Percentiles rank a stretch among this genome's conserved stretches.
phyloP scores from a whole-genome alignment of 1,140 invertebrate species.

The Heliothis subflexa region DNA sequence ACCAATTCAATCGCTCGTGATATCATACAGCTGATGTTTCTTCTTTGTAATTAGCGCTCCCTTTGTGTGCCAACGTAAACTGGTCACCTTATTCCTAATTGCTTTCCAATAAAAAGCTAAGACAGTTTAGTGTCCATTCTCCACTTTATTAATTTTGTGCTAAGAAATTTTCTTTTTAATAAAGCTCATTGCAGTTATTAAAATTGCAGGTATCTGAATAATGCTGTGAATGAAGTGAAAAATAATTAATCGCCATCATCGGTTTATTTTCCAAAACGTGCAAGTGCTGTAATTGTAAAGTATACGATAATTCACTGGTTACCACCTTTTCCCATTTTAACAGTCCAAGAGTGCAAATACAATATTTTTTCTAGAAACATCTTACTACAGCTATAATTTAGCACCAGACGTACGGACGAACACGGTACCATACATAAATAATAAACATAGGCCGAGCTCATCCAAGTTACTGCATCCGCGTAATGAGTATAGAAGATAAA shows the following conservation, averaged over 20 bases:
- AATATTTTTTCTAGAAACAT: not conserved
- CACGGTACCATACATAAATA: conserved; percentile 29
- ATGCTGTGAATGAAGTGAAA: too few relatives aligned
- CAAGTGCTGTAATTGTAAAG: not conserved
- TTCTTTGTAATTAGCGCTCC: not conserved
- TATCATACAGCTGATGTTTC: not conserved
- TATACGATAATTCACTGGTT: not conserved
- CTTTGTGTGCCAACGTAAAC: not conserved
- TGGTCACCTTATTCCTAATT: conserved; percentile 11
- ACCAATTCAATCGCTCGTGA: not conserved
- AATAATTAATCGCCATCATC: too few relatives aligned
- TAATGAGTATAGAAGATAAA: conserved; percentile 47
- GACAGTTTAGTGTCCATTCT: not conserved
- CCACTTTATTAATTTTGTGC: not conserved
- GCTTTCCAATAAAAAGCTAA: conserved; percentile 8
- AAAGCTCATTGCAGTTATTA: too few relatives aligned
- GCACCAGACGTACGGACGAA: not conserved
- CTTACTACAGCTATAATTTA: conserved; percentile 18
- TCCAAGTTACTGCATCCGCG: conserved; percentile 37
- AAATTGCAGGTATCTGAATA: too few relatives aligned
- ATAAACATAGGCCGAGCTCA: conserved; percentile 27
- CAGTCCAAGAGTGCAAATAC: conserved; percentile 1
- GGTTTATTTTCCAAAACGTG: not conserved
- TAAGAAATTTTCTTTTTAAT: not conserved
- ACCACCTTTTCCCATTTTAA: not conserved